Evolutionary conservation across 2,113 vertebrate genomes (phyloP), one percentile per base, ranked within the genome.

Genomic region (Myotis yumanensis): DNA sequence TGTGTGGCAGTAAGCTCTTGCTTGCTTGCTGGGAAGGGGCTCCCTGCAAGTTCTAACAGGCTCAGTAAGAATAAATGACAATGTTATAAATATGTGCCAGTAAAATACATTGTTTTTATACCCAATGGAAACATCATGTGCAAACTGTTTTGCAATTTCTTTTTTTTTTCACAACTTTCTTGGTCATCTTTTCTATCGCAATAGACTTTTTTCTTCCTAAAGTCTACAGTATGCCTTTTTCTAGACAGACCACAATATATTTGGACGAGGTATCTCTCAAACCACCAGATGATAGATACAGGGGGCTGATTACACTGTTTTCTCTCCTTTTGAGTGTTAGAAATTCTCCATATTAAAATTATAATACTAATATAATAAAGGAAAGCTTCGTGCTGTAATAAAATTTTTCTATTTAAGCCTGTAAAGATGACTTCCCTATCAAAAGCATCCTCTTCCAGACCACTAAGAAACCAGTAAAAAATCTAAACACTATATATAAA

Each of bases 401-500:
- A 20, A 80, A 54, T 77, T 46, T 86, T 92, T 82, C 90, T 82
- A 30, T 54, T 86, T 54, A 68, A 94, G 35, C 48, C 73, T 68
- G 16, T 23, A 48, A 66, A 69, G 76, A 59, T 66, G 62, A 40
- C 54, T 92, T 72, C 30, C 23, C 71, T 83, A 15, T 80, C 62
- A 86, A 79, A 89, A 46, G 4, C 18, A 88, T 62, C 76, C 10
- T 89, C 35, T 2, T 82, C 90, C 52, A 28, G 40, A 30, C 32
- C 12, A 1, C 66, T 14, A 72, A 82, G 76, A 96, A 89, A 48
- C 43, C 46, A 72, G 62, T 69, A 37, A 48, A 77, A 75, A 77
- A 93, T 57, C 95, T 95, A 76, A 93, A 81, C 71, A 48, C 23
- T 82, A 69, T 82, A 54, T 28, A 48, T 73, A 43, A 89, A 76